phyloP scores from a whole-genome alignment of 1,140 invertebrate genomes.

The Hyphantria cunea region DNA sequence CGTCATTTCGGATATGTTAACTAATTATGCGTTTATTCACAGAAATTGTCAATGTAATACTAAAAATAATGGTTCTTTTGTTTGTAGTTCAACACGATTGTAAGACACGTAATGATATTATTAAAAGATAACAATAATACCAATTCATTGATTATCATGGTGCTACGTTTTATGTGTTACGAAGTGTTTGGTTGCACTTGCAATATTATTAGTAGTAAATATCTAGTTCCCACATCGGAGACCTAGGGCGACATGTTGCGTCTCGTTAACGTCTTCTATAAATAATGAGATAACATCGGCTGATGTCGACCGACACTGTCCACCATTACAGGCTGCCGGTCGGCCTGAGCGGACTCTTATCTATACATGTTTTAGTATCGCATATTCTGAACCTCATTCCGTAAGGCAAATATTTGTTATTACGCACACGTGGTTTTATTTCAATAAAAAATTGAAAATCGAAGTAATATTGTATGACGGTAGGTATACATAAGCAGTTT shows the following conservation, averaged over 20 bases:
- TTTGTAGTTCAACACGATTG: slow-evolving; percentile 11
- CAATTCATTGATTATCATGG: not conserved
- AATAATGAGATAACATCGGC: slow-evolving; percentile 62
- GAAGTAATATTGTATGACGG: too few relatives aligned
- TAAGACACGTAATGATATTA: slow-evolving; percentile 16
- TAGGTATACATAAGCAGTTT: too few relatives aligned
- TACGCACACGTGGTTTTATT: too few relatives aligned
- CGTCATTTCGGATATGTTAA: slow-evolving; percentile 40
- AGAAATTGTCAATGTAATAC: slow-evolving; percentile 29
- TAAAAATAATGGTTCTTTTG: slow-evolving; percentile 33
- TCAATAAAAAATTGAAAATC: too few relatives aligned
- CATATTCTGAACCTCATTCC: slow-evolving; percentile 3
- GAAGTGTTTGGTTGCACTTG: slow-evolving; percentile 27
- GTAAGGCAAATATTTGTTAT: too few relatives aligned
- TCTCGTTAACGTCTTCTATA: slow-evolving; percentile 69
- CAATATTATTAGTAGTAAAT: slow-evolving; percentile 49
- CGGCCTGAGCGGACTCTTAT: slow-evolving; percentile 1
- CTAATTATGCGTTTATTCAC: slow-evolving; percentile 37
- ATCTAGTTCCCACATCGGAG: slow-evolving; percentile 48
- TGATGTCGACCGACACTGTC: slow-evolving; percentile 34
- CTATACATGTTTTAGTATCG: not conserved
- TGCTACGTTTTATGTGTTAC: not conserved
- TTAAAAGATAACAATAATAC: slow-evolving; percentile 6
- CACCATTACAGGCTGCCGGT: too few relatives aligned
- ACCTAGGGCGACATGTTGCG: slow-evolving; percentile 41